phyloP scores from a whole-genome alignment of 2,797 vertebrate genomes.

The Muscicapa comitata region DNA sequence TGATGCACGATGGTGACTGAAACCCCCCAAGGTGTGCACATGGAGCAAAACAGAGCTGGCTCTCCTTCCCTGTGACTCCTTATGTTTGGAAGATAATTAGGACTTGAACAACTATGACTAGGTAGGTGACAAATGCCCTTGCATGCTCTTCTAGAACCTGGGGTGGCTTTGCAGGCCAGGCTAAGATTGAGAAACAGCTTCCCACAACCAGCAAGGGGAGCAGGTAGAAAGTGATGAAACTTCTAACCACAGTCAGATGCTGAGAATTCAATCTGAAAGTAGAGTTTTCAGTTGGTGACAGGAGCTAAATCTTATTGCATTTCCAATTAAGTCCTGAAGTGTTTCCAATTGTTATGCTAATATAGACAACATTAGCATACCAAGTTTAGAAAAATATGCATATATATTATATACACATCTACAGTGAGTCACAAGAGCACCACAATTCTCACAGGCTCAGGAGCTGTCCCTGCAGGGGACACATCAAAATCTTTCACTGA shows the following conservation, averaged over 20 bases:
- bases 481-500: not conserved
- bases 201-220: not conserved
- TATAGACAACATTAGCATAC: fast-evolving
- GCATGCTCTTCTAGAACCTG: not conserved
- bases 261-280: not conserved
- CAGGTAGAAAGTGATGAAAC: not conserved
- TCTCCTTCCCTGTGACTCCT: not conserved
- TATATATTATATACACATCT: fast-evolving
- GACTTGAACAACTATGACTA: not conserved
- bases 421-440: not conserved
- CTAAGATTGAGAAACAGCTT: not conserved
- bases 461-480: not conserved
- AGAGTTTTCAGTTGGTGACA: not conserved
- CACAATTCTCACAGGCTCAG: not conserved
- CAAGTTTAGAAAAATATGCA: not conserved
- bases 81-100: not conserved
- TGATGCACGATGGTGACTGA: not conserved
- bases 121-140: not conserved
- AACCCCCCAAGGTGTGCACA: not conserved
- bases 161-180: not conserved
- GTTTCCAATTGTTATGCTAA: not conserved
- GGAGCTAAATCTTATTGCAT: not conserved
- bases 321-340: not conserved
- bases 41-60: not conserved
- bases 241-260: not conserved